Conservation (phyloP, 2,113 vertebrate species). For the Crocuta crocuta region DNA sequence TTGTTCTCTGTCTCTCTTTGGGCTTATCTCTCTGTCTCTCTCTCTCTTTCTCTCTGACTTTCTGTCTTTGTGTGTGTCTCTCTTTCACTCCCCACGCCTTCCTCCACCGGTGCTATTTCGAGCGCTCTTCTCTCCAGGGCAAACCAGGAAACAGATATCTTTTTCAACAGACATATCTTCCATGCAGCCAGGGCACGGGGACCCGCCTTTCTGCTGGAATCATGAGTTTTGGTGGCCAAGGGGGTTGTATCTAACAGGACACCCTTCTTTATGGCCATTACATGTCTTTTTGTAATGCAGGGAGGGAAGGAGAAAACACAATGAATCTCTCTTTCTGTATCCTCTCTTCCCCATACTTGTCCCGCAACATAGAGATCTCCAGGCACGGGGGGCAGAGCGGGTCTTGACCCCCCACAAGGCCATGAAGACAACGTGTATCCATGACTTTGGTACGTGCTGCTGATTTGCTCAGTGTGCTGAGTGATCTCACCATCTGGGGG, state of each 20-base stretch:
- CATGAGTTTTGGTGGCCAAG: background rate
- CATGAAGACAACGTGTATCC: fast-evolving
- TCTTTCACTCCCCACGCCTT: background rate
- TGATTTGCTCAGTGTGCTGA: fast-evolving
- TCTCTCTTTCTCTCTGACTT: background rate
- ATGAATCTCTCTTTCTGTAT: fast-evolving
- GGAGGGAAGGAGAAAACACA: background rate
- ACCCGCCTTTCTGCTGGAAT: background rate
- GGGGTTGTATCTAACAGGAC: background rate
- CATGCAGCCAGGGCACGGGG: background rate
- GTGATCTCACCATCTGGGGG: fast-evolving
- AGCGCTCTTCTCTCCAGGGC: background rate
- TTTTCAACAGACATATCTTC: background rate
- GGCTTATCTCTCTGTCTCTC: background rate
- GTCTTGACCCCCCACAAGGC: too few species aligned
- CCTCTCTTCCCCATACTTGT: fast-evolving
- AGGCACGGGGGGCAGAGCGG: fast-evolving
- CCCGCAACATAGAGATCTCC: background rate
- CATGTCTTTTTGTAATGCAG: too few species aligned
- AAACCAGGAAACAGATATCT: background rate
- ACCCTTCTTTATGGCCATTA: too few species aligned
- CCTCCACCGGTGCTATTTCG: background rate
- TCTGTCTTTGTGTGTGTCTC: background rate
- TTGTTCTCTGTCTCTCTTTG: too few species aligned
- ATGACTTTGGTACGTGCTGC: fast-evolving